phyloP scores from a whole-genome alignment of 2,888 invertebrate genomes.

The Torymus aiolomorphi region DNA sequence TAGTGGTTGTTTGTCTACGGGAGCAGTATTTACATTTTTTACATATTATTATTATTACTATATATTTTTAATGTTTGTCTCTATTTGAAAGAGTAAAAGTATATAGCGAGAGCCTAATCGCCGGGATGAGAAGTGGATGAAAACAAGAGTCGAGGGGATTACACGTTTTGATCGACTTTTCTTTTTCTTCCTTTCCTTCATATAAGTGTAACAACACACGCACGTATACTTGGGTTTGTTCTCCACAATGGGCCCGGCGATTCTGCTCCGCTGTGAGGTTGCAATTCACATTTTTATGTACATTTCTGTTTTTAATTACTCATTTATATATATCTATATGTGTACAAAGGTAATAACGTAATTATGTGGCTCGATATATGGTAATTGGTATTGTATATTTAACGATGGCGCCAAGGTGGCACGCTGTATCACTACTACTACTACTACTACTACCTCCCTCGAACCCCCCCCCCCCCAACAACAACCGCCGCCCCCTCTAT shows the following conservation, averaged over 20 bases:
- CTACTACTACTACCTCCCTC: conserved; percentile 12
- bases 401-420: conserved; percentile 46
- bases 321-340: conserved; percentile 16
- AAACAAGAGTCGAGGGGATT: background rate
- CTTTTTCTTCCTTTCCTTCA: no score
- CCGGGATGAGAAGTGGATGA: conserved; percentile 17
- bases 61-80: conserved; percentile 32
- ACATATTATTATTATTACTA: conserved; percentile 19
- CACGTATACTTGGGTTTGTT: background rate
- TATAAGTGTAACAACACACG: no score
- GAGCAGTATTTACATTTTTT: conserved; percentile 48
- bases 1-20: conserved; percentile 56
- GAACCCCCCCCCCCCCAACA: no score
- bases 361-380: conserved; percentile 57
- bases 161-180: no score
- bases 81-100: conserved; percentile 3
- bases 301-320: conserved; percentile 44
- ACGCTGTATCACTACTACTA: background rate
- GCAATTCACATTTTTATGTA: conserved; percentile 40
- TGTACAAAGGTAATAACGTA: conserved; percentile 56
- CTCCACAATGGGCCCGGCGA: background rate
- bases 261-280: conserved; percentile 24
- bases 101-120: conserved; percentile 16
- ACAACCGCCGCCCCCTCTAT: background rate
- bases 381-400: conserved; percentile 58